Evolutionary conservation across 2,888 invertebrate species (phyloP), one percentile per base, ranked within the genome.

Genomic region (Cataglyphis albicans): DNA sequence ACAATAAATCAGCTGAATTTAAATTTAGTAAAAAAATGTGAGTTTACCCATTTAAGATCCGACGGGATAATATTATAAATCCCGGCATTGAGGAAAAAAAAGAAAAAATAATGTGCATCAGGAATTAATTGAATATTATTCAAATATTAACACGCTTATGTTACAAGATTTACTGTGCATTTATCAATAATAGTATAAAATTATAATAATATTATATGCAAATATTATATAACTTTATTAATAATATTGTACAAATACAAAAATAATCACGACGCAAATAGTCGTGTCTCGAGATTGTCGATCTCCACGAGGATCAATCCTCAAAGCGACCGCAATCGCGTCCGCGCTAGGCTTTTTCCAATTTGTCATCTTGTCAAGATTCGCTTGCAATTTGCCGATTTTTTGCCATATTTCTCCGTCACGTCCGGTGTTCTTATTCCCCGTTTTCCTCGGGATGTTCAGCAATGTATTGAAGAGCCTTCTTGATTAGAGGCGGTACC

Each of bases 401-500:
- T 55, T 21, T 55, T 29, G 25, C 4, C 35, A 48, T 32, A 5
- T 15, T 72, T 75, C 48, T 75, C 48, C 38, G 29, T 65, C 25
- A 48, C 4, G 44, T 48, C 32, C 12, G 18, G n/a, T n/a, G 12
- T n/a, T 12, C 73, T 44, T 86, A 81, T 29, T 87, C 83, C 21
- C 57, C 90, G 82, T 93, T 92, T 61, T 91, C 90, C 55, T 93
- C 90, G 6, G 93, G 94, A 82, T 94, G 93, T 4, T 92, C 92
- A 3, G 91, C 92, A 75, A 91, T 93, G 91, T 93, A 93, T 41
- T 93, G 94, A 73, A 95, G 92, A n/a, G 95, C 95, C 82, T 90
- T 91, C 59, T 93, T 91, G 85, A 95, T 95, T 74, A 92, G 94
- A 38, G 91, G 89, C 18, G 95, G 95, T 52, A 95, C 93, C 67